These are phyloP conservation scores for Crematogaster levior DNA, from an alignment of 2,888 invertebrate genomes.

Conservation along the genomic window DNA sequence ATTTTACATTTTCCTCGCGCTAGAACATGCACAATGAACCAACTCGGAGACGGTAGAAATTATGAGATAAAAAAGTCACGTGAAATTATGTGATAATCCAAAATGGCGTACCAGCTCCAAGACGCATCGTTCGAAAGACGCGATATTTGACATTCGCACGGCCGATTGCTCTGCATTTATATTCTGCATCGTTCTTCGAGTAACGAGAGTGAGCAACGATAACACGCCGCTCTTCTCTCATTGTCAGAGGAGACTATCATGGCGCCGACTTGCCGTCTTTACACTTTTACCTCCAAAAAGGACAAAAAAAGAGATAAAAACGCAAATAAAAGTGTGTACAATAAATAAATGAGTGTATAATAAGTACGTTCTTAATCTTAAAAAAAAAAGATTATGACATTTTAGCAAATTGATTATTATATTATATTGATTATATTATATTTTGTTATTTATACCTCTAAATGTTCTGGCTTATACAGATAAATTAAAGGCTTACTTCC, in stretches of 20 bases:
- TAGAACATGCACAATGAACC: background rate
- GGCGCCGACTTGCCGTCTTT: background rate
- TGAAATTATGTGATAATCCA: background rate
- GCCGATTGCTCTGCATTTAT: background rate
- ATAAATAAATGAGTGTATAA: background rate
- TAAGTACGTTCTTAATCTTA: no score
- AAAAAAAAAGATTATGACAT: no score
- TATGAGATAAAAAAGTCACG: background rate
- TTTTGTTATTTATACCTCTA: conserved; percentile 72
- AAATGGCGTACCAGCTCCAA: conserved; percentile 42
- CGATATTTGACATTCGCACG: background rate
- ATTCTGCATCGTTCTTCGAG: background rate
- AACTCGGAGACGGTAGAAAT: background rate
- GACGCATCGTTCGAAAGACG: conserved; percentile 38
- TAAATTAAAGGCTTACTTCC: conserved; percentile 65
- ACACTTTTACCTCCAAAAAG: background rate
- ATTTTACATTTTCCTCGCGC: background rate
- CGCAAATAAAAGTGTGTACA: background rate
- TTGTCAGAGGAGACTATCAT: background rate
- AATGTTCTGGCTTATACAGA: conserved; percentile 73
- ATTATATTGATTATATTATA: no score
- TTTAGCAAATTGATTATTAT: background rate
- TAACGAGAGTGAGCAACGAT: background rate
- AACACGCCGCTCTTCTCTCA: background rate
- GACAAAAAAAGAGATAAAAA: background rate